Evolutionary conservation across 1,140 invertebrate species (phyloP).

Genomic region (Brachionus asplanchnoidis): DNA sequence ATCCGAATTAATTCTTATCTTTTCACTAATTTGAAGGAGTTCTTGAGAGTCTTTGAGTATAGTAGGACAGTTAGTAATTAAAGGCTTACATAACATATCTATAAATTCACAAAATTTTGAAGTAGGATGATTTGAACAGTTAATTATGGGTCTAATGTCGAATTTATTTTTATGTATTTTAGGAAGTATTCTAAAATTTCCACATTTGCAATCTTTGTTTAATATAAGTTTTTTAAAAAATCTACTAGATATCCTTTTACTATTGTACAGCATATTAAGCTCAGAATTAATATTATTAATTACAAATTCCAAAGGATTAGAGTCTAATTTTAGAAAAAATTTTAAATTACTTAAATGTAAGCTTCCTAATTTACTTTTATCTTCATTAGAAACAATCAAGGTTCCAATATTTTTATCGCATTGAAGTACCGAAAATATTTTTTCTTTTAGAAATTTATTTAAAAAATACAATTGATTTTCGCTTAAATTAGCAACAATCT

Average conservation of each 20-base stretch:
- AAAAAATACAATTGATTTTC: background rate
- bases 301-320: background rate
- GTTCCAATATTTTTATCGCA: constrained; percentile 6
- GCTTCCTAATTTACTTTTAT: background rate
- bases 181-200: background rate
- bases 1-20: background rate
- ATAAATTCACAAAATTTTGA: background rate
- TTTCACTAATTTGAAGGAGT: background rate
- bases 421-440: background rate
- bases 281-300: background rate
- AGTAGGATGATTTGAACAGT: background rate
- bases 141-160: constrained; percentile 5
- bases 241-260: background rate
- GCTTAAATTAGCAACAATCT: background rate
- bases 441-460: background rate
- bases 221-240: background rate
- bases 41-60: background rate
- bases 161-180: constrained; percentile 10
- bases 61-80: background rate
- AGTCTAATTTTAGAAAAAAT: background rate
- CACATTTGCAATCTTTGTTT: background rate
- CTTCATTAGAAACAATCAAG: background rate
- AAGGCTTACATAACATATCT: background rate
- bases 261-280: background rate
- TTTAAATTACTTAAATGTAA: background rate